phyloP scores from a whole-genome alignment of 2,888 invertebrate genomes.

The Andrena haemorrhoa region DNA sequence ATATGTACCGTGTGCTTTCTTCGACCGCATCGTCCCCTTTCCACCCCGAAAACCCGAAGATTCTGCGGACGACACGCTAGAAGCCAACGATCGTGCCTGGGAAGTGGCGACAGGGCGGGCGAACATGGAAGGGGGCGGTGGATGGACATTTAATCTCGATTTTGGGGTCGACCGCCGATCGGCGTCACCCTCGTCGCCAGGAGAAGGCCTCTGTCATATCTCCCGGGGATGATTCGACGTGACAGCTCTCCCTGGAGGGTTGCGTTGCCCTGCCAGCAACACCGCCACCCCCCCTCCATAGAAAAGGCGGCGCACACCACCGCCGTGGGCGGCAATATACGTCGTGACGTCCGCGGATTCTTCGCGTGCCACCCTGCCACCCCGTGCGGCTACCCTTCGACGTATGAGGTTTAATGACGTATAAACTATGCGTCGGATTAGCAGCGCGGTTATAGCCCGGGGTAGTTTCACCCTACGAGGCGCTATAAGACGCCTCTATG shows the following conservation, averaged over 20 bases:
- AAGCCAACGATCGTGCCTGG: constrained; percentile 1
- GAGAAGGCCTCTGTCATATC: constrained; percentile 79
- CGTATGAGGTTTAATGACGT: constrained; percentile 83
- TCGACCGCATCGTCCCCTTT: neutral
- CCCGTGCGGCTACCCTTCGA: constrained; percentile 55
- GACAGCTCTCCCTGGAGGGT: constrained; percentile 81
- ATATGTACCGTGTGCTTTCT: neutral
- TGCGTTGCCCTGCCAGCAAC: constrained; percentile 61
- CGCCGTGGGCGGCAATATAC: constrained; percentile 78
- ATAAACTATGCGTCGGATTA: constrained; percentile 85
- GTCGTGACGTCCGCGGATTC: constrained; percentile 84
- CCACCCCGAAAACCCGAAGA: neutral
- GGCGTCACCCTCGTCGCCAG: constrained; percentile 61
- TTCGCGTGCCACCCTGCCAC: constrained; percentile 77
- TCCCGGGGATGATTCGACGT: constrained; percentile 83
- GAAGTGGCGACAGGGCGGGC: constrained; percentile 27
- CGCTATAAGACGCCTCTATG: constrained; percentile 61
- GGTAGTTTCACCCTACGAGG: constrained; percentile 50
- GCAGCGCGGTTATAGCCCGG: constrained; percentile 67
- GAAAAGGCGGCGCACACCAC: constrained; percentile 63
- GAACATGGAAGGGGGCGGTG: constrained; percentile 24
- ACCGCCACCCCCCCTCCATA: constrained; percentile 45
- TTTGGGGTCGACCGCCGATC: constrained; percentile 77
- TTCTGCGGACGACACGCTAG: neutral
- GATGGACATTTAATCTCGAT: constrained; percentile 83